Evolutionary conservation across 2,113 vertebrate species (phyloP).

Genomic region (Varanus salvator): DNA sequence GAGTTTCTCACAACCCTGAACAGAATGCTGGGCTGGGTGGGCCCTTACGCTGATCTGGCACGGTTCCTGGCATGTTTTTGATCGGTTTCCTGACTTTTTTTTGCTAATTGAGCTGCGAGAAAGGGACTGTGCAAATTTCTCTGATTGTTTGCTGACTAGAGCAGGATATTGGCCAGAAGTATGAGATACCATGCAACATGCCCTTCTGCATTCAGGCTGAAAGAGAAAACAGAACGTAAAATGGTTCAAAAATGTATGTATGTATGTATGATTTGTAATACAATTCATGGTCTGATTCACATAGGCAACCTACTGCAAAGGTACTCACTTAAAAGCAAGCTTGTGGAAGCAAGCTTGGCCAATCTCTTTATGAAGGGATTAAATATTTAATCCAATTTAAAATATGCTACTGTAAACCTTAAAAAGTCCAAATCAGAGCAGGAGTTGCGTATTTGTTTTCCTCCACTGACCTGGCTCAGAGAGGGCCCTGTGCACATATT

Average conservation of each 20-base stretch:
- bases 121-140: neutral
- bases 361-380: neutral
- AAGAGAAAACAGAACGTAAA: neutral
- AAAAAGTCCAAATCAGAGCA: neutral
- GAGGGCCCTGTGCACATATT: neutral
- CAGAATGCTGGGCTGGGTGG: too few relatives aligned
- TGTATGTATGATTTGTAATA: neutral
- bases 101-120: neutral
- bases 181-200: neutral
- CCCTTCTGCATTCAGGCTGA: neutral
- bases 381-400: neutral
- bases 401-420: neutral
- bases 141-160: neutral
- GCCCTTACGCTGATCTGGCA: too few relatives aligned
- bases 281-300: neutral
- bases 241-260: neutral
- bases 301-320: neutral
- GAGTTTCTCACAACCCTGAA: too few relatives aligned
- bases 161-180: neutral
- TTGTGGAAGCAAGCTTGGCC: neutral
- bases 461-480: too few relatives aligned
- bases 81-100: neutral
- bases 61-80: too few relatives aligned
- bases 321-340: neutral
- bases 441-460: neutral